Evolutionary conservation across 2,888 invertebrate genomes (phyloP), one percentile per base, ranked within the genome.

Genomic region (Sesia apiformis): DNA sequence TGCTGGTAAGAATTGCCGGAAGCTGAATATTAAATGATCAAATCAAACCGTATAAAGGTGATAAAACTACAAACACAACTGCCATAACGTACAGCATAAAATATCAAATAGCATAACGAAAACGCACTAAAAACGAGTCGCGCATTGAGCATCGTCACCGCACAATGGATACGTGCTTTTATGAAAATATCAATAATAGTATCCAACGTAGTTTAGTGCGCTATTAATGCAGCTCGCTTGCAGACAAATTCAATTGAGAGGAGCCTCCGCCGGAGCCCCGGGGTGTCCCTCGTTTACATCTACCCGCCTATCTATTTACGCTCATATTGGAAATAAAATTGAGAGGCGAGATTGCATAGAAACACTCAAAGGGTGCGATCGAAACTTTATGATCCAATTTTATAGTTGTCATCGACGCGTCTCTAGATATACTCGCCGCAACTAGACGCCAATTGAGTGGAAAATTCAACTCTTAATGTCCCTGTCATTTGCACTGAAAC

Each of bases 181-280:
- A 83, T 82, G 78, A 80, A 81, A 78, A 82, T 80, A 80, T 79
- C 78, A 81, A 79, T 84, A 78, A 82, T 81, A 78, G 75, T 77
- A 76, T 74, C 77, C 69, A 78, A 80, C 70, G 72, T 77, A 83
- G 81, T 85, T 86, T 85, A 86, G 79, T 80, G 70, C 72, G 80
- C 81, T 80, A 81, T 87, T 86, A 86, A 84, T 80, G 75, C 73
- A 76, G 74, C 73, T 81, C 81, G 84, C 81, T 84, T 77, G 86
- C 84, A 86, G 88, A 89, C 88, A 86, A 89, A 89, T 85, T 88
- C 85, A 88, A 88, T 88, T 87, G 85, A 78, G 82, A 79, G 74
- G 69, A 83, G 81, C 81, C 80, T 79, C 81, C 81, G 69, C 65
- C 69, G 69, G 60, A 78, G 81, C 83, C 77, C 79, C 81, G 68